These are phyloP conservation scores for Archegozetes longisetosus DNA, from an alignment of 1,140 invertebrate genomes.

Conservation along the genomic window DNA sequence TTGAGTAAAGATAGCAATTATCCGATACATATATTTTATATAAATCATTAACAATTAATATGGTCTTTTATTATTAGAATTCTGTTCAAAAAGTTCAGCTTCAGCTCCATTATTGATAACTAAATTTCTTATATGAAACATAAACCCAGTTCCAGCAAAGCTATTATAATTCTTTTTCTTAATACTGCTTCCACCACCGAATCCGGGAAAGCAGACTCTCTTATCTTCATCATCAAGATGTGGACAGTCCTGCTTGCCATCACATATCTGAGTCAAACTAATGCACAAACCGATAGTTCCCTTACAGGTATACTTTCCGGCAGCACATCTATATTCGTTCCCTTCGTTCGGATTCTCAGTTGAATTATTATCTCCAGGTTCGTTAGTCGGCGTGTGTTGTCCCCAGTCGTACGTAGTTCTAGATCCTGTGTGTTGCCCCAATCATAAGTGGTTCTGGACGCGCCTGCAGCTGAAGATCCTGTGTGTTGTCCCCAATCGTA, in stretches of 20 bases:
- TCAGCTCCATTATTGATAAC: neutral
- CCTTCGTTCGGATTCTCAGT: neutral
- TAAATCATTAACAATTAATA: too few species aligned
- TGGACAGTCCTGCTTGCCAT: constrained; percentile 5
- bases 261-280: neutral
- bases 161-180: neutral
- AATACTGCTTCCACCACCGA: neutral
- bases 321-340: neutral
- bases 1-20: too few species aligned
- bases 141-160: constrained; percentile 5
- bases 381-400: neutral
- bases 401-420: neutral
- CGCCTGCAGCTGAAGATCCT: neutral
- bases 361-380: neutral
- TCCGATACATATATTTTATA: too few species aligned
- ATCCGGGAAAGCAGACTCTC: neutral
- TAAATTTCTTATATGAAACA: neutral
- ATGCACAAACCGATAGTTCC: constrained; percentile 5
- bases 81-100: neutral
- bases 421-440: neutral
- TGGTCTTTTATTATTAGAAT: neutral
- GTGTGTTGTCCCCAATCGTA: constrained; percentile 11
- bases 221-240: constrained; percentile 3
- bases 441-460: neutral
- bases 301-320: constrained; percentile 3